Evolutionary conservation across 2,113 vertebrate species (phyloP), one percentile per base, ranked within the genome.

Genomic region (Ochotona curzoniae): DNA sequence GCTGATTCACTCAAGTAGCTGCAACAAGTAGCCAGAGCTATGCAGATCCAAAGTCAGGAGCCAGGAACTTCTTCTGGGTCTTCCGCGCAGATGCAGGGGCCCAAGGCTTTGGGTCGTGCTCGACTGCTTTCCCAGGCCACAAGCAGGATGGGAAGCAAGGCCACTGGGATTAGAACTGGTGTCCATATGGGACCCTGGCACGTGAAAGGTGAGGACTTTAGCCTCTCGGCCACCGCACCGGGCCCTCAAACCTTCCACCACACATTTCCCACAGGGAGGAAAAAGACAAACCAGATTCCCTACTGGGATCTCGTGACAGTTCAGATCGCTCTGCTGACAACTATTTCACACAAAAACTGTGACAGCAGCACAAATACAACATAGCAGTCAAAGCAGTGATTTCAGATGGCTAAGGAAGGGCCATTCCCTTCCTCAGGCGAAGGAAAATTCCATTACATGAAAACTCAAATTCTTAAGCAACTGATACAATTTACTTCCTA

Each of bases 241-340:
- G 38, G 38, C 38, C 38, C 38, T 6, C 38, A 44, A 44, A 88
- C 93, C 96, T 96, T 17, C 97, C 96, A 95, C 75, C 94, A 97
- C n/a, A 96, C 93, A 94, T 94, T 97, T 96, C 96, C 54, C 54
- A 57, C 14, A 57, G 54, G 90, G 94, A 96, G 97, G 96, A 92
- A 96, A 96, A 96, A 96, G 97, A 97, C 93, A 97, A 97, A 96
- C 97, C 85, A 87, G 90, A 97, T 89, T 98, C 97, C 97, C 96
- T 95, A 90, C 91, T 90, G 95, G 96, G 32, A 10, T 64, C 97
- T 94, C 95, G 84, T 94, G 93, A 97, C 97, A 97, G 97, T 88
- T 83, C 95, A 96, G 35, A 35, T 66, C 35, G 14, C 54, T n/a
- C 13, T 15, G 23, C 7, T 70, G 71, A 28, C 11, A 87, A 44